Evolutionary conservation across 2,113 vertebrate species (phyloP), one percentile per base, ranked within the genome.

Genomic region (Cricetomys ansorgei): DNA sequence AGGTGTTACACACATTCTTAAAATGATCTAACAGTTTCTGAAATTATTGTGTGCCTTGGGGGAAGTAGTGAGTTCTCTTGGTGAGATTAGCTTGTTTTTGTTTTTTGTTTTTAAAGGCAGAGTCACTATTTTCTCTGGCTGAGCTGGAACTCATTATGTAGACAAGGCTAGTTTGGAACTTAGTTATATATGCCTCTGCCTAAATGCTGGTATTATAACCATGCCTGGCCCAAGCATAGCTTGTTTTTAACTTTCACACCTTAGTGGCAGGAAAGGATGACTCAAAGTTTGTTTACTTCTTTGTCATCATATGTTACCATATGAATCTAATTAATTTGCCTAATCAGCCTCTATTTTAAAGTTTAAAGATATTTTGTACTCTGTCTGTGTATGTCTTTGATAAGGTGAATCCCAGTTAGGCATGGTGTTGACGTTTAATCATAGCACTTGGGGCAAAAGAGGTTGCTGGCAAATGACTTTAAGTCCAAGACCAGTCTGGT

Each of bases 1-100:
- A 92, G 45, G 40, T 89, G 45, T 40, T 81, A 72, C 43, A 64
- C 10, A 84, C 59, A 69, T 25, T 91, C 40, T 92, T 90, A 75
- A 67, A 81, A 92, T 92, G 43, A 59, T 53, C 6, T 95, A 65
- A 53, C 69, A 70, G 65, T 94, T 23, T 62, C 83, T 87, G 83
- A 76, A 76, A 89, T 69, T 92, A 70, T 45, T 65, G 91, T 45
- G 53, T 94, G 55, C 67, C 57, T 75, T 93, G 90, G 77, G 77
- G 11, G 84, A 91, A 92, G 43, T 62, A 65, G 23, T 37, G 10
- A 92, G 27, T 88, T 93, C 7, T n/a, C n/a, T 85, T 75, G 31
- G 75, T 72, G 50, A 79, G 23, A 94, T 27, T 64, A 84, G 21
- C 79, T 84, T 85, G 50, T 40, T 95, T 94, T 37, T 31, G 3